Evolutionary conservation across 2,797 vertebrate species (phyloP).

Genomic region (Otolemur crassicaudatus): DNA sequence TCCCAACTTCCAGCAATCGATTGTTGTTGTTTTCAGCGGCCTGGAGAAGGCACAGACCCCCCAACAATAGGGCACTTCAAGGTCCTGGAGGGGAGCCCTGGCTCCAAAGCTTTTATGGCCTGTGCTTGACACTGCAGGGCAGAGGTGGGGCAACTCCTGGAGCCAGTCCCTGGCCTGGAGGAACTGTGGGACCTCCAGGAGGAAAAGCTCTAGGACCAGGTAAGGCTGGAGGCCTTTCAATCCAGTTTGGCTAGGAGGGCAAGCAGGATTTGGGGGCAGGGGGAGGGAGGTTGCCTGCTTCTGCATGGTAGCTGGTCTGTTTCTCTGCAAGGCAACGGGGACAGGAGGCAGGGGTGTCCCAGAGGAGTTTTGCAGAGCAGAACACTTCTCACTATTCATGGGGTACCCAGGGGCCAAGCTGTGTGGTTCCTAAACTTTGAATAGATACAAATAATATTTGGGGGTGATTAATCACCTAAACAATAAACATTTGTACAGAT

Average conservation of each 20-base stretch:
- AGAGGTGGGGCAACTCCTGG: background rate
- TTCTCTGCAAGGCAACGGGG: background rate
- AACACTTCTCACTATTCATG: rapidly evolving
- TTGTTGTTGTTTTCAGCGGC: constrained; percentile 17
- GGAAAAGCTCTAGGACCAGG: background rate
- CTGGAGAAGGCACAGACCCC: background rate
- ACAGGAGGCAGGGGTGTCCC: rapidly evolving
- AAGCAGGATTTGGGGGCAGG: background rate
- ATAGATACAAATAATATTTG: too few species aligned
- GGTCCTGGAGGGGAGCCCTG: background rate
- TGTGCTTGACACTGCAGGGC: background rate
- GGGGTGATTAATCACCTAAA: background rate
- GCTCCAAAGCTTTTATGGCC: rapidly evolving
- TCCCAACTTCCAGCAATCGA: background rate
- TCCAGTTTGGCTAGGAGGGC: background rate
- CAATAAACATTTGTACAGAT: background rate
- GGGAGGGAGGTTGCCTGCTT: background rate
- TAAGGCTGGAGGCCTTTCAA: background rate
- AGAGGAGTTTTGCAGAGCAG: background rate
- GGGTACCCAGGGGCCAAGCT: background rate
- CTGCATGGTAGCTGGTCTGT: background rate
- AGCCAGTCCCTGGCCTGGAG: background rate
- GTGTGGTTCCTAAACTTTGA: background rate
- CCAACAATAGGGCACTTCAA: background rate
- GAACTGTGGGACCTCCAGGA: background rate